Base-by-base conservation (phyloP, 2,888 invertebrate genomes). In the Scaptomyza polygonia region DNA sequence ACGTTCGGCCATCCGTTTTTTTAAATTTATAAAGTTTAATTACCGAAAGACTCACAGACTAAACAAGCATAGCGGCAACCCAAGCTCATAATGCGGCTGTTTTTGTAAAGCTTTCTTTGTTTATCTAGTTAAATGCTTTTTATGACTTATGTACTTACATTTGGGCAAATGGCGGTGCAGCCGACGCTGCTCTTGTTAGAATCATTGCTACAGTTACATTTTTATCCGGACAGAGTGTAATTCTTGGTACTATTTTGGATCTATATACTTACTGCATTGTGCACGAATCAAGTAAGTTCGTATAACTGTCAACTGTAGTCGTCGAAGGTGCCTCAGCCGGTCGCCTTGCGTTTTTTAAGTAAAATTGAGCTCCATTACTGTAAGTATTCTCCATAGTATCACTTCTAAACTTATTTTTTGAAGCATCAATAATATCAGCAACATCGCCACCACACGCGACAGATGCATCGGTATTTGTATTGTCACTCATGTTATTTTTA, bases 261-360 rank as follows among this genome's bases (percentile, higher is more conserved):
- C 77, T 48, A 89, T 76, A 78, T 90, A 90, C 89, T 89, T 90
- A 90, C 89, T 89, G 90, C 66, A 86, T 90, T 5, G 88, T 83
- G 49, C 86, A 86, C 5, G 86, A 88, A 53, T 59, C 39, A 40
- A 47, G 27, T 55, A 58, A 42, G 29, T 45, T 36, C 39, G 42
- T 29, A 51, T 71, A 82, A 58, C 76, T 79, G 43, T 48, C 29
- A 42, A 39, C 44, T 45, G 45, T 40, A 29, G 21, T 27, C 9
- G 18, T n/a, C 21, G 12, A 8, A 30, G 8, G 11, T 12, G 29
- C 30, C 16, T 30, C 8, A 5, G 14, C 6, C n/a, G 2, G n/a
- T 34, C 30, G 34, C n/a, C 45, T 18, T 7, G 9, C 12, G 44
- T 48, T 56, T 32, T 42, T 25, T 34, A 44, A 53, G 39, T 54